Evolutionary conservation across 2,113 vertebrate species (phyloP).

Genomic region (Ctenomys sociabilis): DNA sequence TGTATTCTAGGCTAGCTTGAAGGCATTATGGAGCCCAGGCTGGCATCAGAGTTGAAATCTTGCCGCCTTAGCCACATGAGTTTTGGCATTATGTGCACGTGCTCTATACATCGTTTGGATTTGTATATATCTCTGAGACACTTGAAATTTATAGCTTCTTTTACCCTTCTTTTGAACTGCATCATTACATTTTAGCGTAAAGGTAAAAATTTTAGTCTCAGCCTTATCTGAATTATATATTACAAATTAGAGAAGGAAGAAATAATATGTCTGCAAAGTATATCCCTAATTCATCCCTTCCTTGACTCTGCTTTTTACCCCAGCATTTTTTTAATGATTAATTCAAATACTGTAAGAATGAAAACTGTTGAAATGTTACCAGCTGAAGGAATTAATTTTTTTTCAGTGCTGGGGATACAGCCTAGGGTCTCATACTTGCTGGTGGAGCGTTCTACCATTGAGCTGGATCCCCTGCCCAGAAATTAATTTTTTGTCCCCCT

Average conservation of each 20-base stretch:
- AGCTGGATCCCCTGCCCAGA: background rate
- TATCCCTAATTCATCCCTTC: background rate
- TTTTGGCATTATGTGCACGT: background rate
- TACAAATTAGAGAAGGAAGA: constrained; percentile 4
- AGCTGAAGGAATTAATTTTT: background rate
- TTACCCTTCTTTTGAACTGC: constrained; percentile 20
- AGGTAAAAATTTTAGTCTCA: constrained; percentile 2
- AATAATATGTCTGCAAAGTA: constrained; percentile 16
- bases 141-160: background rate
- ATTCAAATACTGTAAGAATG: constrained; percentile 16
- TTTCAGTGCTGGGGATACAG: background rate
- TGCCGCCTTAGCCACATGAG: background rate
- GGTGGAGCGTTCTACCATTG: background rate
- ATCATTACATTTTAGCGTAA: constrained; percentile 36
- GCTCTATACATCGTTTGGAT: background rate
- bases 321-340: background rate
- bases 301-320: background rate
- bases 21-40: background rate
- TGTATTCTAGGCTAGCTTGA: background rate
- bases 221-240: background rate
- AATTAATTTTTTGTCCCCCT: background rate
- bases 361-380: constrained; percentile 42
- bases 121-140: constrained; percentile 14
- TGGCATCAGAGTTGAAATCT: background rate
- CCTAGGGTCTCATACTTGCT: background rate